Conservation (phyloP, 53 echinoderm and acorn worm genomes). For the Holothuria scabra region DNA sequence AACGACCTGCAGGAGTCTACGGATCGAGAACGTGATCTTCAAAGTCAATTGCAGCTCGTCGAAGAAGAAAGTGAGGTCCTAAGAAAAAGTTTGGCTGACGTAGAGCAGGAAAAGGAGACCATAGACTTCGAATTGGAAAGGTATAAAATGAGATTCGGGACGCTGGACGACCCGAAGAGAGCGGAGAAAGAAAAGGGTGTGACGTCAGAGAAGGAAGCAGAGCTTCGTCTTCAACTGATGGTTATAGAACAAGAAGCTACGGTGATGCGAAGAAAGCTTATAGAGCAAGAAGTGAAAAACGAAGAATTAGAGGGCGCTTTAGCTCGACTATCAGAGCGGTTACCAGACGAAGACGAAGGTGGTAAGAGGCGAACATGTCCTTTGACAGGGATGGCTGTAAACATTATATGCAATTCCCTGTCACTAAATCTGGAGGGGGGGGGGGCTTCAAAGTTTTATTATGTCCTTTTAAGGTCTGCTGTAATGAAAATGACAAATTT, state of each 20-base stretch:
- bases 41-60: conserved; percentile 90
- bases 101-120: conserved; percentile 88
- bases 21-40: conserved; percentile 92
- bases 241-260: conserved; percentile 91
- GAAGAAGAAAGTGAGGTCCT: conserved; percentile 93
- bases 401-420: neutral
- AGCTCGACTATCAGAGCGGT: conserved; percentile 69
- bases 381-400: too few species aligned
- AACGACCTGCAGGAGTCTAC: conserved; percentile 90
- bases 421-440: neutral
- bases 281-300: conserved; percentile 82
- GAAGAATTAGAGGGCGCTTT: conserved; percentile 86
- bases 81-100: conserved; percentile 72
- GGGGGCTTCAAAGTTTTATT: too few species aligned
- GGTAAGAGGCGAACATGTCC: conserved; percentile 27
- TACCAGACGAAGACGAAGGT: conserved; percentile 68
- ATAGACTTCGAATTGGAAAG: conserved; percentile 95
- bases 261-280: conserved; percentile 87
- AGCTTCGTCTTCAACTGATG: conserved; percentile 96
- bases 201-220: conserved; percentile 95
- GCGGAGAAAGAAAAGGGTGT: conserved; percentile 76
- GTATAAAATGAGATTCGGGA: conserved; percentile 97
- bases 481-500: too few species aligned
- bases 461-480: too few species aligned
- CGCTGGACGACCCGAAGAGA: conserved; percentile 87